A percentile compares a stretch with the other conserved stretches of the same genome.
Evolutionary conservation across 2,888 invertebrate genomes (phyloP).

Genomic region (Aelia acuminata): DNA sequence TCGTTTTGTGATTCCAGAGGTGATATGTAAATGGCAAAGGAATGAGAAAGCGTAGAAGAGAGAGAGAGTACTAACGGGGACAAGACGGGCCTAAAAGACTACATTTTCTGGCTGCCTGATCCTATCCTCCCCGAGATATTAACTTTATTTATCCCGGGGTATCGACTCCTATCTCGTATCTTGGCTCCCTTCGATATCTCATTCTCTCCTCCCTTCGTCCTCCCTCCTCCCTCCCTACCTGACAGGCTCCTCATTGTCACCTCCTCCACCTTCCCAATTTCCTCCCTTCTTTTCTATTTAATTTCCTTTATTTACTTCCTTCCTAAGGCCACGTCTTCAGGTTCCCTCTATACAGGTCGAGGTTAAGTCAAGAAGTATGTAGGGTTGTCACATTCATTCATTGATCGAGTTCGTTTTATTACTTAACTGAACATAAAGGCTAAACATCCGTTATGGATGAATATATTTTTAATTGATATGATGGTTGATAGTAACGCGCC

Average conservation of each 20-base stretch:
- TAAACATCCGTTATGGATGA: no score
- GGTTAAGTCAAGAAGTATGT: background rate
- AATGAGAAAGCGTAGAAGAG: background rate
- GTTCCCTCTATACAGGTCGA: background rate
- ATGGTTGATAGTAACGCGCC: no score
- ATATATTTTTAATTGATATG: no score
- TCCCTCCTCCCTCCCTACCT: background rate
- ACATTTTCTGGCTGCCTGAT: slow-evolving; percentile 44
- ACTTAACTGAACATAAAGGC: no score
- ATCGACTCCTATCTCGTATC: background rate
- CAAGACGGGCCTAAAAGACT: slow-evolving; percentile 22
- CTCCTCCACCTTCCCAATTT: slow-evolving; percentile 28
- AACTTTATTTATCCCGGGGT: slow-evolving; percentile 21
- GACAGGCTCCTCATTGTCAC: slow-evolving; percentile 20
- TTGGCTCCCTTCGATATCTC: background rate
- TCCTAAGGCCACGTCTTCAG: background rate
- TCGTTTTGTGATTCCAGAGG: no score
- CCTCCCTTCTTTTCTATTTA: slow-evolving; percentile 33
- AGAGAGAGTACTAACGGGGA: background rate
- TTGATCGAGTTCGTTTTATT: background rate
- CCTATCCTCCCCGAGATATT: background rate
- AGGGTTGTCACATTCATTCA: background rate
- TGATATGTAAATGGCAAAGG: background rate
- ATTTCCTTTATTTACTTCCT: slow-evolving; percentile 35
- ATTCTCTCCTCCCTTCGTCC: no score